Conservation (phyloP, 2,888 invertebrate genomes). For the Formica aserva region DNA sequence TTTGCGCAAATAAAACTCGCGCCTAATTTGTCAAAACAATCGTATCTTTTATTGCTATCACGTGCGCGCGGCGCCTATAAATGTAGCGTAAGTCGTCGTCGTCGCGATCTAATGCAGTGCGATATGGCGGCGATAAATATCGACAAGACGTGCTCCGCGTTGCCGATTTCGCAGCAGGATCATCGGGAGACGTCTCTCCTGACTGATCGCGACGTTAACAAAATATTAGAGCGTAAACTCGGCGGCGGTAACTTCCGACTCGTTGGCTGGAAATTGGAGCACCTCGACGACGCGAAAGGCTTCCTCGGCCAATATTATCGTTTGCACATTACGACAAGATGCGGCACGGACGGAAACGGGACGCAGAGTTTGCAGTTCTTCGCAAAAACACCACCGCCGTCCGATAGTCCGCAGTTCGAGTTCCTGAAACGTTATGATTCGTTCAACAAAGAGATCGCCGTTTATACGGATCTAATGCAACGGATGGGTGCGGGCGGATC, state of each 20-base stretch:
- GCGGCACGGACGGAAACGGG: conserved; percentile 42
- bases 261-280: conserved; percentile 68
- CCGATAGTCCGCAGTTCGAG: conserved; percentile 61
- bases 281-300: conserved; percentile 63
- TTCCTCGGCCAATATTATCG: conserved; percentile 73
- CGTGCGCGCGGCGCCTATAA: conserved; percentile 44
- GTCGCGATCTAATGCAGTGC: neutral
- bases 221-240: conserved; percentile 70
- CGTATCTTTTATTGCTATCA: conserved; percentile 26
- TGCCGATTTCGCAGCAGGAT: conserved; percentile 3
- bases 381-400: conserved; percentile 71
- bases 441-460: conserved; percentile 71
- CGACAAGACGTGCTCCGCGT: conserved; percentile 37
- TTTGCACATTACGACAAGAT: conserved; percentile 57
- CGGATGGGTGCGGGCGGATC: conserved; percentile 56
- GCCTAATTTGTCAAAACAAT: neutral
- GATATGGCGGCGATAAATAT: conserved; percentile 60
- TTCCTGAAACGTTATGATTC: conserved; percentile 54
- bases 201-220: conserved; percentile 64
- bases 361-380: conserved; percentile 69
- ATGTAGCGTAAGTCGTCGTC: conserved; percentile 6
- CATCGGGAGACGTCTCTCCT: conserved; percentile 44
- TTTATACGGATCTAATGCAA: conserved; percentile 69
- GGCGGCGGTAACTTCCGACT: conserved; percentile 62
- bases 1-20: conserved; percentile 33